Evolutionary conservation across 2,888 invertebrate genomes (phyloP).

Genomic region (Schrankia costaestrigalis): DNA sequence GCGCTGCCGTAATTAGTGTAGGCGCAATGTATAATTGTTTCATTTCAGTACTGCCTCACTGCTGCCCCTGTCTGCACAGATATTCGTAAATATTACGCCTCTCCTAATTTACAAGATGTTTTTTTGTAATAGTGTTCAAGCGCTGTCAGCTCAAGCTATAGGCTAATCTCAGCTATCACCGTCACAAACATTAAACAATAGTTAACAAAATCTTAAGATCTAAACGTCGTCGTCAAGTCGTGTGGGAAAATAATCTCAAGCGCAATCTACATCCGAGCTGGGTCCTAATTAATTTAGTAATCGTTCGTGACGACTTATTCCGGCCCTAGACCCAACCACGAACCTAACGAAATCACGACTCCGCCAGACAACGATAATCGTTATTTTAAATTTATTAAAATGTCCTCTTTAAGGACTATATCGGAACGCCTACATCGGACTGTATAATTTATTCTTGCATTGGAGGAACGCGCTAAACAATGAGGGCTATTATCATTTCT

Average conservation of each 20-base stretch:
- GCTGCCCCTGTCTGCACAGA: too few relatives aligned
- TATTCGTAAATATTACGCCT: too few relatives aligned
- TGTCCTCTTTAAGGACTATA: constrained; percentile 79
- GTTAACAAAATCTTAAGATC: constrained; percentile 64
- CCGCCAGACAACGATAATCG: constrained; percentile 77
- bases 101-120: constrained; percentile 13
- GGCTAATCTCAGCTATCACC: constrained; percentile 18
- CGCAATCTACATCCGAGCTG: constrained; percentile 77
- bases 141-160: constrained; percentile 17
- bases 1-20: constrained; percentile 59
- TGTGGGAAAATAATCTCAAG: constrained; percentile 78
- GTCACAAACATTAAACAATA: constrained; percentile 53
- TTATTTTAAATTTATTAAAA: constrained; percentile 81
- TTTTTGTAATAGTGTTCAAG: constrained; percentile 2
- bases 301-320: constrained; percentile 80
- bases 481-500: constrained; percentile 68
- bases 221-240: constrained; percentile 63
- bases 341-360: constrained; percentile 80
- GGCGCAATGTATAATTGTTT: constrained; percentile 72
- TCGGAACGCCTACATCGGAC: constrained; percentile 76
- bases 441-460: constrained; percentile 77
- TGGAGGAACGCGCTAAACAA: constrained; percentile 66
- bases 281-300: constrained; percentile 81
- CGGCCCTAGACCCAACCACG: constrained; percentile 72
- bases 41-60: constrained; percentile 48